Conservation (phyloP, 2,888 invertebrate species). For the Congeria kusceri region DNA sequence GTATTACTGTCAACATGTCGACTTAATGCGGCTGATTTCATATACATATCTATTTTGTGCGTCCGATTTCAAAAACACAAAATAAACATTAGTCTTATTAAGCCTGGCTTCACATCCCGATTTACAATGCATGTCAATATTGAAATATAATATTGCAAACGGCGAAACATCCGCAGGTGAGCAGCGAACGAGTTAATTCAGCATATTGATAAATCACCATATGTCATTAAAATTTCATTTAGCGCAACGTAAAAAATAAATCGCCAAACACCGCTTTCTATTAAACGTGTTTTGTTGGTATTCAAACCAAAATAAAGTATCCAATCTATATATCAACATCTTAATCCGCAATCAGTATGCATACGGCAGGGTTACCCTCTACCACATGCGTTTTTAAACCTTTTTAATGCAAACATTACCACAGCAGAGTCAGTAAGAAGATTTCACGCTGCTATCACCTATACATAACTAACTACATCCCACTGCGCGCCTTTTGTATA, state of each 20-base stretch:
- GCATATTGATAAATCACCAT: conserved; percentile 36
- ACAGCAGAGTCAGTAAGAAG: conserved; percentile 19
- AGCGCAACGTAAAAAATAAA: conserved; percentile 39
- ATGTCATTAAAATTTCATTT: conserved; percentile 45
- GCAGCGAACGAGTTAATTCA: not conserved
- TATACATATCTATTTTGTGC: not conserved
- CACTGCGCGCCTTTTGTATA: conserved; percentile 33
- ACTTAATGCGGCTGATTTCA: too few species aligned
- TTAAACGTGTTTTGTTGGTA: conserved; percentile 33
- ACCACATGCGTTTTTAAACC: conserved; percentile 26
- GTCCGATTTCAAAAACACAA: conserved; percentile 3
- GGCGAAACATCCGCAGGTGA: too few species aligned
- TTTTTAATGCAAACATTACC: conserved; percentile 30
- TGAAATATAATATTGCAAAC: too few species aligned
- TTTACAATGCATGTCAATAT: too few species aligned
- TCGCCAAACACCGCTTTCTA: conserved; percentile 31
- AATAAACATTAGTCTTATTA: not conserved
- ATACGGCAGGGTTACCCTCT: conserved; percentile 24
- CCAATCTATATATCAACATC: not conserved
- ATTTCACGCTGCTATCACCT: conserved; percentile 57
- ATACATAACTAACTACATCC: conserved; percentile 59
- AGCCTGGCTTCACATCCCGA: too few species aligned
- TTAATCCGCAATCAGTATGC: conserved; percentile 47
- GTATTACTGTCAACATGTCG: too few species aligned
- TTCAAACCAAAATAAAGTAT: conserved; percentile 27